phyloP scores from a whole-genome alignment of 2,888 invertebrate genomes.

The Galerucella nymphaeae region DNA sequence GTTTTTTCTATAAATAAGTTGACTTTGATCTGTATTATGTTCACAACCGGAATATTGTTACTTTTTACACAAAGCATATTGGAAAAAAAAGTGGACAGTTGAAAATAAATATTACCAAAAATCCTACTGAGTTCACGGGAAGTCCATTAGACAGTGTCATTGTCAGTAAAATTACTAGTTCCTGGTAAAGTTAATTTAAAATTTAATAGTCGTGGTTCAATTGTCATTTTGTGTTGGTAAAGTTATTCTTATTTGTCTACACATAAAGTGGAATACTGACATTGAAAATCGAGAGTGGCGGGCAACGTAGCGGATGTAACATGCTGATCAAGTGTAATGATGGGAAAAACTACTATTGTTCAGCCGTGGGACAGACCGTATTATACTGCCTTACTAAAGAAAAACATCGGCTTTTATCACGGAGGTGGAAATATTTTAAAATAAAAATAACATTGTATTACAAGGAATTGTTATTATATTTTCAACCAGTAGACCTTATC shows the following conservation, averaged over 20 bases:
- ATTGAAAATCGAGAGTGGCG: slow-evolving; percentile 65
- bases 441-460: slow-evolving; percentile 52
- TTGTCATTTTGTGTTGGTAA: slow-evolving; percentile 46
- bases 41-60: no score
- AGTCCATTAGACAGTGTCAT: slow-evolving; percentile 29
- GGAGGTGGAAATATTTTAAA: slow-evolving; percentile 58
- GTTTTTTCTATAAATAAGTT: no score
- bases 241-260: slow-evolving; percentile 55
- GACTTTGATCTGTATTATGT: no score
- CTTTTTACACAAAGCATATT: no score
- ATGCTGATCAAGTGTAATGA: slow-evolving; percentile 67
- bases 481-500: neutral
- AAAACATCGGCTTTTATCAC: slow-evolving; percentile 58
- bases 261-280: slow-evolving; percentile 52
- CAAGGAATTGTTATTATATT: slow-evolving; percentile 32
- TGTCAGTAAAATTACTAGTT: slow-evolving; percentile 37
- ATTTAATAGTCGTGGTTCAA: slow-evolving; percentile 47
- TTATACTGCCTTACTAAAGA: slow-evolving; percentile 65
- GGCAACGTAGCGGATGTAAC: slow-evolving; percentile 61
- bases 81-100: no score
- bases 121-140: slow-evolving; percentile 18
- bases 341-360: slow-evolving; percentile 64
- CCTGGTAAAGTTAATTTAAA: slow-evolving; percentile 45
- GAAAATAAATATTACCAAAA: neutral
- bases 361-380: slow-evolving; percentile 63